Percentiles rank a stretch among this genome's conserved stretches.
Evolutionary conservation across 2,888 invertebrate species (phyloP).

Genomic region (Drosophila subquinaria): DNA sequence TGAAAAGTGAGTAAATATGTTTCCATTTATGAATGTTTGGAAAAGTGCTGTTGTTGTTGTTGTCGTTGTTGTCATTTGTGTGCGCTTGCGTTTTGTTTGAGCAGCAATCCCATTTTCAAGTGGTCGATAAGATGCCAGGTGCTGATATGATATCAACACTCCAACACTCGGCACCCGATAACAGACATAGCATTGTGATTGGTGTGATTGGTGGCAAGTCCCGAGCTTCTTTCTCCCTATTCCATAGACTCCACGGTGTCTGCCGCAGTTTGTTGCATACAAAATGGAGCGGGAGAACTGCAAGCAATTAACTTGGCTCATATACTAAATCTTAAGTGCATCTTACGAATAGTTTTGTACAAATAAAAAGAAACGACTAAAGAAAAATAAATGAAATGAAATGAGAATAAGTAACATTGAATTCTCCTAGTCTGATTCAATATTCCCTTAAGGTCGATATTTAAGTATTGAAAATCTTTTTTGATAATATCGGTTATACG

Average conservation of each 20-base stretch:
- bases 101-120: constrained; percentile 80
- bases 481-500: no score
- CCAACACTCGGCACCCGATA: constrained; percentile 48
- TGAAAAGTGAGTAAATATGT: constrained; percentile 82
- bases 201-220: constrained; percentile 56
- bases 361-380: neutral
- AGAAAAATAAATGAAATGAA: no score
- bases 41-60: constrained; percentile 47
- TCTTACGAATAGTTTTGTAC: neutral
- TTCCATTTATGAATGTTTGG: constrained; percentile 83
- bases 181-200: constrained; percentile 21
- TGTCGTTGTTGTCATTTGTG: constrained; percentile 29
- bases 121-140: constrained; percentile 80
- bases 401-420: no score
- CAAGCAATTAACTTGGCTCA: constrained; percentile 48
- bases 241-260: constrained; percentile 59
- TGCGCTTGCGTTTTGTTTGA: constrained; percentile 76
- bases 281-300: constrained; percentile 20
- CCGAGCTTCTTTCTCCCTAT: constrained; percentile 6
- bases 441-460: no score
- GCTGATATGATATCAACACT: constrained; percentile 69
- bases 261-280: constrained; percentile 21
- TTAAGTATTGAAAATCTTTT: no score
- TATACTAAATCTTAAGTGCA: neutral
- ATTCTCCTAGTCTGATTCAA: no score